phyloP scores from a whole-genome alignment of 2,888 invertebrate genomes.

The Myopa testacea region DNA sequence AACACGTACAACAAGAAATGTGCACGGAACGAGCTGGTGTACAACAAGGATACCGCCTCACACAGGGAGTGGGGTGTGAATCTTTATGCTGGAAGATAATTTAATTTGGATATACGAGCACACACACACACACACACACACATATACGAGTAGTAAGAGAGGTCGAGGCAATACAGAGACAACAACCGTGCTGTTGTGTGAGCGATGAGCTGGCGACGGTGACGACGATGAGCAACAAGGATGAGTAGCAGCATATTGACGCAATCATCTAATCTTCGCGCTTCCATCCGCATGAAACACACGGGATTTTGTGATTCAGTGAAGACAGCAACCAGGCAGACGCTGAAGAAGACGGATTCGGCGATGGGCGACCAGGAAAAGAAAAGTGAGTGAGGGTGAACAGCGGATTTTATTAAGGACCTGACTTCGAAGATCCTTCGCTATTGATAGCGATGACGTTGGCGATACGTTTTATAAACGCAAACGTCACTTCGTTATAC shows the following conservation, averaged over 20 bases:
- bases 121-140: slow-evolving; percentile 28
- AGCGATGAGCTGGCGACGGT: background rate
- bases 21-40: slow-evolving; percentile 17
- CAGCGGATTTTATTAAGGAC: background rate
- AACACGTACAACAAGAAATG: slow-evolving; percentile 29
- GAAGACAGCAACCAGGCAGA: background rate
- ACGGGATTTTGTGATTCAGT: slow-evolving; percentile 40
- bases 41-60: slow-evolving; percentile 7
- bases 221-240: slow-evolving; percentile 24
- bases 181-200: background rate
- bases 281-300: slow-evolving; percentile 54
- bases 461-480: slow-evolving; percentile 38
- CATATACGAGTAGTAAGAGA: background rate
- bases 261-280: slow-evolving; percentile 69
- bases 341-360: background rate
- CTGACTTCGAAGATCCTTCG: slow-evolving; percentile 42
- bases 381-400: background rate
- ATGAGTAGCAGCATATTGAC: slow-evolving; percentile 63
- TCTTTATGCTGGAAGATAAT: slow-evolving; percentile 65
- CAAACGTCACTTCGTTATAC: slow-evolving; percentile 5
- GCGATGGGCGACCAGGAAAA: background rate
- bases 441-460: slow-evolving; percentile 41
- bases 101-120: slow-evolving; percentile 64
- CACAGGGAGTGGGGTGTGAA: background rate
- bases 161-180: background rate